These are phyloP conservation scores for Ceratina japonica DNA, from an alignment of 1,140 invertebrate genomes.

Conservation along the genomic window DNA sequence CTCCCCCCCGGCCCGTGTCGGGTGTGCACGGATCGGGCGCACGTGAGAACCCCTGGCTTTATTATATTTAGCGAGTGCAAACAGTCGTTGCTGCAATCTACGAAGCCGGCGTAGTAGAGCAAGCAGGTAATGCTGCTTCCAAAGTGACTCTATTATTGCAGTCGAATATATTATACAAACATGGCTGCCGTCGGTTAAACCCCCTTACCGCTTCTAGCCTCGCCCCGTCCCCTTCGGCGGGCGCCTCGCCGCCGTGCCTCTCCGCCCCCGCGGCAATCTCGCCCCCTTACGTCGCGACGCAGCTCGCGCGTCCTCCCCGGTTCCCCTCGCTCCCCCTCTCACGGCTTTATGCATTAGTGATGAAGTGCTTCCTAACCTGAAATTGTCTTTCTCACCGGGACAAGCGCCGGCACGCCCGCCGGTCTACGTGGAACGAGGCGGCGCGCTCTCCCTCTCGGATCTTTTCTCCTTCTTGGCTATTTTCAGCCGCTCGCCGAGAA, in stretches of 20 bases:
- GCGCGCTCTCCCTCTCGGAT: conserved; percentile 42
- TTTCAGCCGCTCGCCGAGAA: conserved; percentile 54
- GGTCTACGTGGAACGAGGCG: conserved; percentile 49
- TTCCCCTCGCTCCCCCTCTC: background rate
- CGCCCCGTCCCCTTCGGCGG: background rate
- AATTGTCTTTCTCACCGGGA: conserved; percentile 65
- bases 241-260: background rate
- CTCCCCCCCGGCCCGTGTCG: background rate
- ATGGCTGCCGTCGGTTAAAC: conserved; percentile 62
- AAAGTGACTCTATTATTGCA: conserved; percentile 67
- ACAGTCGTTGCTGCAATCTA: conserved; percentile 67
- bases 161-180: conserved; percentile 69
- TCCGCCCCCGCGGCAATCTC: conserved; percentile 9
- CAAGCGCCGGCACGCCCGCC: conserved; percentile 53
- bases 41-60: conserved; percentile 55
- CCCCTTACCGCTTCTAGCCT: conserved; percentile 25
- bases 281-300: background rate
- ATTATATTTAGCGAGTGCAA: conserved; percentile 72
- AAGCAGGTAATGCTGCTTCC: conserved; percentile 64
- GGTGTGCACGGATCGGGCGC: background rate
- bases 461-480: conserved; percentile 51
- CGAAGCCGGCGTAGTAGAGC: conserved; percentile 50
- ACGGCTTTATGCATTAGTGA: conserved; percentile 65
- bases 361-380: conserved; percentile 64
- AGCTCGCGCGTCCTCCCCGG: background rate